phyloP scores from a whole-genome alignment of 2,113 vertebrate species.

The Vulpes ferrilata region DNA sequence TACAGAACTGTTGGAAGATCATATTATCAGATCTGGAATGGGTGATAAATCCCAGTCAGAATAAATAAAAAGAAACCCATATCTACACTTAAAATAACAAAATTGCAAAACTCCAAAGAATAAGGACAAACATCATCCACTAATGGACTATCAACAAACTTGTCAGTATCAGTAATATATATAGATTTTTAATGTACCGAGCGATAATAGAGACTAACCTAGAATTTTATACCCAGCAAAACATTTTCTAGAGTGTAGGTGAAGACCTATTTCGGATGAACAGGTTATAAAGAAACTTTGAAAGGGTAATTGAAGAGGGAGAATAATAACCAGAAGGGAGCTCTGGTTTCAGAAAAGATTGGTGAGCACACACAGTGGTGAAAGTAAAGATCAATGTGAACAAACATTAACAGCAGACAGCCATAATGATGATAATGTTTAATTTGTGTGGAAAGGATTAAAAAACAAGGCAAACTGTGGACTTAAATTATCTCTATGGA shows the following conservation, averaged over 20 bases:
- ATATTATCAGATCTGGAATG: background rate
- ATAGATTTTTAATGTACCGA: background rate
- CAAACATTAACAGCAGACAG: background rate
- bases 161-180: background rate
- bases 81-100: background rate
- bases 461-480: background rate
- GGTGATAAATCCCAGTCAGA: background rate
- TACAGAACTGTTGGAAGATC: background rate
- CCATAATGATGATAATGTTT: background rate
- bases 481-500: background rate
- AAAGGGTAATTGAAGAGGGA: background rate
- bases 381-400: background rate
- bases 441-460: background rate
- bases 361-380: background rate
- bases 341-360: background rate
- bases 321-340: background rate
- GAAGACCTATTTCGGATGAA: background rate
- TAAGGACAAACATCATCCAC: background rate
- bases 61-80: background rate
- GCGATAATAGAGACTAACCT: background rate
- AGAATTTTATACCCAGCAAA: conserved; percentile 16
- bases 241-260: background rate
- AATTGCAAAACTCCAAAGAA: background rate
- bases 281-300: background rate
- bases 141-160: background rate